Base-by-base conservation (phyloP, 2,113 vertebrate genomes). In the Pavo muticus region DNA sequence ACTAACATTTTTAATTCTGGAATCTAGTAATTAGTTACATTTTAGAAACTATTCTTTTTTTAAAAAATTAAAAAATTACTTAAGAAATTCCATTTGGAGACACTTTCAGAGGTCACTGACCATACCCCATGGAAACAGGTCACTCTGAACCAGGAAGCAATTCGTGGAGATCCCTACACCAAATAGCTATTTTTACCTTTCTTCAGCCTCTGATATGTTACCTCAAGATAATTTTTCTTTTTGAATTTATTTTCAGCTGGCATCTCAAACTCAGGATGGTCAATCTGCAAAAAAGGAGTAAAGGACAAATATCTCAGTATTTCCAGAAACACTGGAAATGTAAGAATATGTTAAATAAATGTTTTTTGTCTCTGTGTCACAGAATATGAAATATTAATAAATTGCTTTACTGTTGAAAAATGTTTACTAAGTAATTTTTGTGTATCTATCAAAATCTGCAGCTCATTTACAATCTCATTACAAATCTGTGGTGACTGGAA, bases 211-310 rank as follows among this genome's bases (percentile, higher is more conserved):
- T 97, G 81, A 91, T 92, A 96, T 70, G 84, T 84, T 93, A 99
- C 98, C 98, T 98, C 97, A 61, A 93, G 96, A 97, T 97, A 96
- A 78, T 98, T 98, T 90, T 95, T 84, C 16, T 85, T 93, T 59
- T 96, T 94, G 87, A 71, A 96, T 97, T 98, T 97, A 98, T 98
- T 98, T 93, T 98, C 96, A 77, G 96, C 96, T 7, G 98, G 98
- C 93, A 99, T 97, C 40, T 98, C 98, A 94, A 99, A 97, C 48
- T 99, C 98, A 44, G 99, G 99, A 94, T 99, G 98, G 94, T 99
- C 98, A 95, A 99, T 99, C 99, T 99, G 97, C 93, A 92, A 91
- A 92, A 89, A 89, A 95, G 57, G 83, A 96, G 83, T 81, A 77
- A 92, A 97, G 42, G 37, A 95, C 89, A 96, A 92, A 76, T 32